Evolutionary conservation across 2,888 invertebrate genomes (phyloP).

Genomic region (Sicus ferrugineus): DNA sequence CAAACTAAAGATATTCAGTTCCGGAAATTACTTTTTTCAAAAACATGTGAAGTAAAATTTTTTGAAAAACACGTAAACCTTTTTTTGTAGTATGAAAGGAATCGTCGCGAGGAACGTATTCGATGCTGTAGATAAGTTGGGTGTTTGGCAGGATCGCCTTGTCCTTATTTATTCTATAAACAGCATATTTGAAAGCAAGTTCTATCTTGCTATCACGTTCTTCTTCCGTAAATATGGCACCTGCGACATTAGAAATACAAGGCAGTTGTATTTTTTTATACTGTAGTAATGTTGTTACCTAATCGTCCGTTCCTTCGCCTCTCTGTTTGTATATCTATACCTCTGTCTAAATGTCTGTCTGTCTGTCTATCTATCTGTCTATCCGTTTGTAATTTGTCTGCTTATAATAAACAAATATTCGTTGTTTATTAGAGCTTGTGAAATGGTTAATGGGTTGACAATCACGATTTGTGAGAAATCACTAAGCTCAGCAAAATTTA

Average conservation of each 20-base stretch:
- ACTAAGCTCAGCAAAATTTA: no score
- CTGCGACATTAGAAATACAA: constrained; percentile 65
- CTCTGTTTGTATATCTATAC: no score
- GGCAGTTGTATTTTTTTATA: no score
- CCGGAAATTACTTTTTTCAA: not conserved
- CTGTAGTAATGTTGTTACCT: no score
- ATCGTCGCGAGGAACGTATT: constrained; percentile 87
- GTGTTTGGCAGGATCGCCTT: constrained; percentile 82
- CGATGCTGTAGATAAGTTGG: constrained; percentile 91
- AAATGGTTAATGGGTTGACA: no score
- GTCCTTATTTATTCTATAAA: constrained; percentile 92
- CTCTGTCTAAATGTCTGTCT: no score
- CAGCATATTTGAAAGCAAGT: constrained; percentile 93
- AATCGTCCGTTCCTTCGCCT: no score
- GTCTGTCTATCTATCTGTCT: no score
- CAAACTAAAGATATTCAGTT: constrained; percentile 48
- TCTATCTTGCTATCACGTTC: constrained; percentile 86
- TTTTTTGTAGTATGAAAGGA: constrained; percentile 91
- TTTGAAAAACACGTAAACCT: constrained; percentile 68
- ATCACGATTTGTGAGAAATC: no score
- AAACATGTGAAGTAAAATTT: not conserved
- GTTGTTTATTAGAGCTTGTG: no score
- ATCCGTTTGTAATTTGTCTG: no score
- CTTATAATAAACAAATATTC: no score
- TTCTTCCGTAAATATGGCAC: constrained; percentile 92